Base-by-base conservation (phyloP, 2,888 invertebrate genomes). In the Rhagium mordax region DNA sequence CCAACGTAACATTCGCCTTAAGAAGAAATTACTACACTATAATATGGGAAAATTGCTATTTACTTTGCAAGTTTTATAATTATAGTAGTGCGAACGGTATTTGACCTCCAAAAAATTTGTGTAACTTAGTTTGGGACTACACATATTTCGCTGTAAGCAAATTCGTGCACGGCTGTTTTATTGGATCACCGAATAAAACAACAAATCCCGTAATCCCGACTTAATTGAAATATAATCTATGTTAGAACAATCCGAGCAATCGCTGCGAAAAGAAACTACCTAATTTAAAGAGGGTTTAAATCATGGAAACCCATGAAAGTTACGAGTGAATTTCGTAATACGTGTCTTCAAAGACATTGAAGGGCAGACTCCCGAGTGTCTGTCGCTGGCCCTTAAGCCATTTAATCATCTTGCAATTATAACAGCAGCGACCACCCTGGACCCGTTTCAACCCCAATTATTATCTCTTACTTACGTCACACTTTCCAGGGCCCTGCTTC, bases 351-450 rank as follows among this genome's bases (percentile, higher is more conserved):
- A 74, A 76, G 71, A 70, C 72, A 47, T n/a, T 53, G 73, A 73
- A 79, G 79, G 79, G 78, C 74, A 72, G 68, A 73, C 72, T 62
- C 53, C 62, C 61, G 72, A 69, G 59, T 72, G 55, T 74, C 71
- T 72, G 78, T 76, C 73, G 66, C 70, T 76, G 75, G 77, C 78
- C 80, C 81, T 78, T 74, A 77, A 83, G 82, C 81, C 80, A 83
- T 84, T 84, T 83, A 84, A 84, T 84, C 84, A 83, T 83, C 81
- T 81, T 77, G 80, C 83, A 84, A 84, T 84, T 84, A 83, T 80
- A 78, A 78, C 78, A 71, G 78, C 76, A 76, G 76, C 81, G 77
- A 76, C 76, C 75, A 74, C 75, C 75, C 72, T 72, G 75, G 78
- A 80, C 80, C 78, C 76, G 76, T 75, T 76, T 75, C 76, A 75